Base-by-base conservation (phyloP, 2,888 invertebrate species). In the Opisthograptis luteolata region DNA sequence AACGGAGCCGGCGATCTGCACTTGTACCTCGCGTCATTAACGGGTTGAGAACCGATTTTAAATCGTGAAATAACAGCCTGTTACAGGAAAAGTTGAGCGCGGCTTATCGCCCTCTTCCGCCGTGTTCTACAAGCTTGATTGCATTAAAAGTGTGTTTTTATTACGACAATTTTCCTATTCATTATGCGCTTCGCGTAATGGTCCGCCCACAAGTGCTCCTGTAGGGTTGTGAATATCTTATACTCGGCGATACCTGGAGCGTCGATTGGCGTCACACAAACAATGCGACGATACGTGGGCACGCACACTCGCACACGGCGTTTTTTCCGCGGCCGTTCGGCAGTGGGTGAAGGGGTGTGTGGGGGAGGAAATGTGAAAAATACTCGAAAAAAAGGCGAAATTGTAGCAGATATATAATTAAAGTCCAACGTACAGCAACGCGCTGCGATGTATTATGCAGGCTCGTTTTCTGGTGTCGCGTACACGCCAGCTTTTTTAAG, bases 391-490 rank as follows among this genome's bases (percentile, higher is more conserved):
- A 91, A 91, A 90, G 87, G 84, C 85, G 84, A 89, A 90, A 89
- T 89, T 89, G 90, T 89, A 88, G 88, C 90, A 90, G 89, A 90
- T 90, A 90, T 90, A 90, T 89, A 90, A 90, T 90, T 90, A 90
- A 90, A 89, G 88, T 77, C 85, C 81, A 72, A 77, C 83, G 85
- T 88, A 87, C 86, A 86, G 86, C 73, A 77, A 76, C 83, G 76
- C 80, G 86, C 77, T 66, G 76, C 84, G 80, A 89, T 90, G 88
- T 89, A 87, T 89, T 88, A 90, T 89, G 89, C 89, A 90, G 79
- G 73, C 73, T 66, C 76, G 81, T 73, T 76, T 77, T 74, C 75
- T 68, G 74, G 73, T 84, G 86, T 85, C 84, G 83, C 82, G 73
- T 70, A 71, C 72, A 69, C 51, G 39, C 42, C n/a, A n/a, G n/a